Conservation (phyloP, 1,140 invertebrate species). For the Tetraneura akinire region DNA sequence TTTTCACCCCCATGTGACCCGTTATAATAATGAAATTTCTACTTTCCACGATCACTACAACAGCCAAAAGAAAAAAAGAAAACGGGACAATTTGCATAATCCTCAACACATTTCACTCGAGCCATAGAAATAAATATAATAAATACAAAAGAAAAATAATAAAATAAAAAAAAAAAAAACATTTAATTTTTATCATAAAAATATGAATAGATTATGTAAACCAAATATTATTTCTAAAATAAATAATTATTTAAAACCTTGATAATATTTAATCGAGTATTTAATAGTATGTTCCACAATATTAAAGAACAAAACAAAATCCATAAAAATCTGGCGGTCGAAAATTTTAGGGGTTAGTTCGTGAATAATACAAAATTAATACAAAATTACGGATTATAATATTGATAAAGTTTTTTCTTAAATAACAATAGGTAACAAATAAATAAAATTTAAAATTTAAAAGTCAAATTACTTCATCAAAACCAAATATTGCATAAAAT, state of each 20-base stretch:
- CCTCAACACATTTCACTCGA: constrained; percentile 41
- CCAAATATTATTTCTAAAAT: too few species aligned
- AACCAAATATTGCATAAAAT: constrained; percentile 19
- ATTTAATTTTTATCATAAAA: constrained; percentile 24
- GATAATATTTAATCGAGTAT: too few species aligned
- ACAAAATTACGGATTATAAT: constrained; percentile 8
- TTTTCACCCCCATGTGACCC: constrained; percentile 21
- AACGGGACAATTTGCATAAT: constrained; percentile 48
- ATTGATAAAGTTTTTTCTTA: too few species aligned
- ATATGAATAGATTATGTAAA: too few species aligned
- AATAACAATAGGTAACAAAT: background rate
- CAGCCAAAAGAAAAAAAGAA: constrained; percentile 9
- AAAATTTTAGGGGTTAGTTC: constrained; percentile 11
- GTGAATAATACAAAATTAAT: too few species aligned
- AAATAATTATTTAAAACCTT: too few species aligned
- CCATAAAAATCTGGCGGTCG: constrained; percentile 1
- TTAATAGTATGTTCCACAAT: constrained; percentile 15
- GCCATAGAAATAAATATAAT: constrained; percentile 24
- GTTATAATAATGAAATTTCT: constrained; percentile 33
- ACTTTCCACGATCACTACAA: background rate
- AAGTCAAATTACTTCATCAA: constrained; percentile 1
- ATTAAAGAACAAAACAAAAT: constrained; percentile 1
- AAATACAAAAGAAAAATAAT: background rate
- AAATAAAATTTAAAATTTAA: background rate
- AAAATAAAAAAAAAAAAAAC: background rate